Evolutionary conservation across 2,113 vertebrate genomes (phyloP).

Genomic region (Odocoileus virginianus): DNA sequence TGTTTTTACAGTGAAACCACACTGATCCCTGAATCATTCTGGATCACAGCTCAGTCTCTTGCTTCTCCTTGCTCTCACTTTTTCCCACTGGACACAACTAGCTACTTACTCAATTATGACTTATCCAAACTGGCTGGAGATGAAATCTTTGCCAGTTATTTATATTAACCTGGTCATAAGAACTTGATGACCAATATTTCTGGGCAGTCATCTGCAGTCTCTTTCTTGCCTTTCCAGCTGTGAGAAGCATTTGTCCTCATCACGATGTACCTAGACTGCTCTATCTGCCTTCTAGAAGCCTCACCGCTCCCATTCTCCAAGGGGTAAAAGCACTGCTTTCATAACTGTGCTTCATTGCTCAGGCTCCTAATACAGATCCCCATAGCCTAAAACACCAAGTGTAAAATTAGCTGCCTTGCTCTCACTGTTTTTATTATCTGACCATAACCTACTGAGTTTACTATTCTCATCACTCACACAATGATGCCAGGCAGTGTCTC

Average conservation of each 20-base stretch:
- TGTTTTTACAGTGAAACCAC: constrained; percentile 1
- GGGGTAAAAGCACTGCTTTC: background rate
- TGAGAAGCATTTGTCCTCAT: background rate
- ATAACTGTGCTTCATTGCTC: background rate
- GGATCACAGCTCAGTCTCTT: background rate
- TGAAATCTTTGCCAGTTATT: constrained; percentile 22
- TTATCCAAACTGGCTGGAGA: constrained; percentile 17
- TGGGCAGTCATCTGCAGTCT: background rate
- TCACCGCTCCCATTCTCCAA: background rate
- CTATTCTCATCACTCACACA: background rate
- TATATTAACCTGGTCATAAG: background rate
- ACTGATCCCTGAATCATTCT: background rate
- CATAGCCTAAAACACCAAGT: background rate
- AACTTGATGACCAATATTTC: constrained; percentile 13
- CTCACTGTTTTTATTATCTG: background rate
- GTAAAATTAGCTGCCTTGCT: background rate
- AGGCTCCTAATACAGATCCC: background rate
- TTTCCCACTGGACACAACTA: background rate
- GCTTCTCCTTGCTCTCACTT: constrained; percentile 9
- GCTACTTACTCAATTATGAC: constrained; percentile 8
- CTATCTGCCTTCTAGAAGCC: background rate
- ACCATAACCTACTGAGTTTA: background rate
- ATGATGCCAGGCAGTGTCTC: background rate
- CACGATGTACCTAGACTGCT: background rate
- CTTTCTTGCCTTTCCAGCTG: background rate